These are phyloP conservation scores for Zosterops japonicus DNA, from an alignment of 2,113 vertebrate species.

Conservation along the genomic window DNA sequence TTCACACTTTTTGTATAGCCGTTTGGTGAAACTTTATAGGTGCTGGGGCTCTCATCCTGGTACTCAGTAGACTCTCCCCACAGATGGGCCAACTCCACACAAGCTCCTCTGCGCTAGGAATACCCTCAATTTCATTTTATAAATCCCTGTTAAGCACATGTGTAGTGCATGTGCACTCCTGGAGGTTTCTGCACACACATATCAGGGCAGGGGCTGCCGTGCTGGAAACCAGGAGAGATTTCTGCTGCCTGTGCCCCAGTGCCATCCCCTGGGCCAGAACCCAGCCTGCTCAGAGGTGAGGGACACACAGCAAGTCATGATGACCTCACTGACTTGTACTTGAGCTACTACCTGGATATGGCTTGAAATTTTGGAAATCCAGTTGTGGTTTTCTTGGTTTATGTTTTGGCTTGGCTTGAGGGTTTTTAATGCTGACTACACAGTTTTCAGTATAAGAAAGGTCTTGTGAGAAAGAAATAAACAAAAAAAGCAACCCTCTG, in stretches of 20 bases:
- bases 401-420: neutral
- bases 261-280: no score
- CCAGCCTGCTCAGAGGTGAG: neutral
- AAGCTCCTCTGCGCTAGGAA: neutral
- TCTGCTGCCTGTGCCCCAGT: neutral
- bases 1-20: neutral
- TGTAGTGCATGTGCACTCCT: rapidly evolving
- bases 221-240: neutral
- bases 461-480: neutral
- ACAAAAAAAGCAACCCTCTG: rapidly evolving
- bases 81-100: neutral
- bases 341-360: neutral
- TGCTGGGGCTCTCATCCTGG: neutral
- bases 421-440: neutral
- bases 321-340: neutral
- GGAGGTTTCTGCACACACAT: neutral
- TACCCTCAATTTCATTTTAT: no score
- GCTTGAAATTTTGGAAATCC: neutral
- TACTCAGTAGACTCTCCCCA: neutral
- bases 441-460: neutral
- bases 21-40: neutral
- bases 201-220: neutral
- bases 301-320: rapidly evolving
- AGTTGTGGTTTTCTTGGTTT: neutral
- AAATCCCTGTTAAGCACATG: neutral